These are phyloP conservation scores for Halcyon malimbica DNA, from an alignment of 2,113 vertebrate species.

Conservation along the genomic window DNA sequence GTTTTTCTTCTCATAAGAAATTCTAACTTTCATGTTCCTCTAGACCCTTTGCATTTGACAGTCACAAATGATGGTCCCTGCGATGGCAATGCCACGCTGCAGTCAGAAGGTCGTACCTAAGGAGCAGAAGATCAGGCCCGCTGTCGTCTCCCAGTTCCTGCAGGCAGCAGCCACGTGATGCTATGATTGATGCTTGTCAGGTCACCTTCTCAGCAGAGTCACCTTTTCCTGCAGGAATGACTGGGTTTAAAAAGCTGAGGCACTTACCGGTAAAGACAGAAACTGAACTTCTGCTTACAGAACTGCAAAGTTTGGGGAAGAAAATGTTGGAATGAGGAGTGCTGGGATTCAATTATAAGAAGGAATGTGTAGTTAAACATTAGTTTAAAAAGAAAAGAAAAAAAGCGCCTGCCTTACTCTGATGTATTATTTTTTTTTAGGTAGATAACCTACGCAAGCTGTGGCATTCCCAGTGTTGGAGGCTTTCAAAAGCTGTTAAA, in stretches of 20 bases:
- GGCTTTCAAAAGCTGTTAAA: background rate
- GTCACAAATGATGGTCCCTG: background rate
- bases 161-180: background rate
- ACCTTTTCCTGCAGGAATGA: background rate
- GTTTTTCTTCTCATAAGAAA: background rate
- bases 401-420: background rate
- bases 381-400: too few relatives aligned
- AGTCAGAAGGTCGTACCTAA: background rate
- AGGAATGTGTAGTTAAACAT: background rate
- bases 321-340: background rate
- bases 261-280: background rate
- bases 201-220: background rate
- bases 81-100: background rate
- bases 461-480: constrained; percentile 6
- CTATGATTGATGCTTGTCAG: background rate
- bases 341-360: background rate
- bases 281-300: background rate
- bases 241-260: background rate
- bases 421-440: background rate
- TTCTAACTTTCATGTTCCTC: background rate
- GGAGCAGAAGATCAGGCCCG: background rate
- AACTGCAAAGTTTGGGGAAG: background rate
- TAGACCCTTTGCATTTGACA: background rate
- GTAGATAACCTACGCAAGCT: background rate
- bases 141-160: background rate